Conservation (phyloP, 2,888 invertebrate species). For the Argynnis bischoffii region DNA sequence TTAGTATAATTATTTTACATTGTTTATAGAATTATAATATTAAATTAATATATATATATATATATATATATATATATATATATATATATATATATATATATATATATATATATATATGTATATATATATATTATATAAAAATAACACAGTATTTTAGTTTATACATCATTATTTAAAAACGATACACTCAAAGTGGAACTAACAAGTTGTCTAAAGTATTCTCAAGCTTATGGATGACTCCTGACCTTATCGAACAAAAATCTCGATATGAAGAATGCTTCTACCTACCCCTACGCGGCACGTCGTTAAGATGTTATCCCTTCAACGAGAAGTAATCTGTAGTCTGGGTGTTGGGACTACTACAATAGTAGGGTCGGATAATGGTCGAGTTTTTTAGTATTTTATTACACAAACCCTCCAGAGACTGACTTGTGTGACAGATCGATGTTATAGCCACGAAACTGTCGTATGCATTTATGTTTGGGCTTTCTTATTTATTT, state of each 20-base stretch:
- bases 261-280: slow-evolving; percentile 70
- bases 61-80: too few relatives aligned
- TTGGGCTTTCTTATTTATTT: slow-evolving; percentile 27
- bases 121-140: too few relatives aligned
- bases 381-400: slow-evolving; percentile 67
- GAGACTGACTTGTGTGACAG: slow-evolving; percentile 65
- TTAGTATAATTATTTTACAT: too few relatives aligned
- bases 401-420: slow-evolving; percentile 62
- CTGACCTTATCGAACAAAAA: slow-evolving; percentile 74
- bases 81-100: too few relatives aligned
- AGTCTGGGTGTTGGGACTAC: slow-evolving; percentile 51
- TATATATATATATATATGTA: too few relatives aligned
- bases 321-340: slow-evolving; percentile 75
- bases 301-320: slow-evolving; percentile 80
- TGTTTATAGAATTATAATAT: too few relatives aligned
- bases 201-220: slow-evolving; percentile 23
- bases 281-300: slow-evolving; percentile 62
- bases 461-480: slow-evolving; percentile 42
- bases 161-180: slow-evolving; percentile 6
- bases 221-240: slow-evolving; percentile 66
- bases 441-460: slow-evolving; percentile 59
- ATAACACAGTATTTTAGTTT: not conserved
- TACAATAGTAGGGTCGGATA: slow-evolving; percentile 75
- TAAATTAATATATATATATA: not conserved
- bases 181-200: slow-evolving; percentile 17